Percentiles rank a stretch among this genome's conserved stretches.
phyloP scores from a whole-genome alignment of 1,140 invertebrate species.

The Drosophila ironensis region DNA sequence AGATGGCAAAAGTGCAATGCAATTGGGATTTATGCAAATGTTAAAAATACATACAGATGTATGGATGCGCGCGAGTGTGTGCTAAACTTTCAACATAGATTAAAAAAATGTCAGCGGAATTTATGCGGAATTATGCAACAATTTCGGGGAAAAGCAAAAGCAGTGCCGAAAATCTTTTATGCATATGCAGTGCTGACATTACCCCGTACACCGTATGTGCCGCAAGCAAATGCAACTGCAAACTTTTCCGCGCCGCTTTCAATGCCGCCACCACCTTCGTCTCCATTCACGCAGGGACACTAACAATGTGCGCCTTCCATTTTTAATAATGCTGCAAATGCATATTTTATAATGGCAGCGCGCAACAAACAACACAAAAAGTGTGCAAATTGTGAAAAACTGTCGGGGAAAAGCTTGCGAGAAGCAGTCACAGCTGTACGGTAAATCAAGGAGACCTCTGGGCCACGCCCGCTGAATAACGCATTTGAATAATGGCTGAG shows the following conservation, averaged over 20 bases:
- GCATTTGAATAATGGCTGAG: constrained; percentile 48
- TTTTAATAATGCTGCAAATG: constrained; percentile 70
- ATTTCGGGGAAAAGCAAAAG: constrained; percentile 8
- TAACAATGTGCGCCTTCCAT: constrained; percentile 47
- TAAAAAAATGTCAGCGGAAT: constrained; percentile 76
- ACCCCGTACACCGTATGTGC: constrained; percentile 59
- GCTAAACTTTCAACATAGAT: constrained; percentile 71
- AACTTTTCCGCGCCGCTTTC: constrained; percentile 45
- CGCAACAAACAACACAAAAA: constrained; percentile 21
- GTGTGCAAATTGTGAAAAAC: constrained; percentile 42
- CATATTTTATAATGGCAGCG: constrained; percentile 67
- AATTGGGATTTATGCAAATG: constrained; percentile 79
- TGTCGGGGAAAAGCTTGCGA: constrained; percentile 23
- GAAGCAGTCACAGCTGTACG: constrained; percentile 55
- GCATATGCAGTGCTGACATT: constrained; percentile 71
- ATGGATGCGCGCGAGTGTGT: background rate
- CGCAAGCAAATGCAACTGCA: constrained; percentile 21
- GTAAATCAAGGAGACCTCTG: constrained; percentile 54
- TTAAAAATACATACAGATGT: constrained; percentile 34
- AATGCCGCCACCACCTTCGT: constrained; percentile 44
- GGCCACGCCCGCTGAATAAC: constrained; percentile 19
- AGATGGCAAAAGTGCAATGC: constrained; percentile 68
- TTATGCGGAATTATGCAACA: constrained; percentile 71
- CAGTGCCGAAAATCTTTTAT: constrained; percentile 51
- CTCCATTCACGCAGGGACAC: constrained; percentile 1